Evolutionary conservation across 2,797 vertebrate species (phyloP).

Genomic region (Gallirallus australis): DNA sequence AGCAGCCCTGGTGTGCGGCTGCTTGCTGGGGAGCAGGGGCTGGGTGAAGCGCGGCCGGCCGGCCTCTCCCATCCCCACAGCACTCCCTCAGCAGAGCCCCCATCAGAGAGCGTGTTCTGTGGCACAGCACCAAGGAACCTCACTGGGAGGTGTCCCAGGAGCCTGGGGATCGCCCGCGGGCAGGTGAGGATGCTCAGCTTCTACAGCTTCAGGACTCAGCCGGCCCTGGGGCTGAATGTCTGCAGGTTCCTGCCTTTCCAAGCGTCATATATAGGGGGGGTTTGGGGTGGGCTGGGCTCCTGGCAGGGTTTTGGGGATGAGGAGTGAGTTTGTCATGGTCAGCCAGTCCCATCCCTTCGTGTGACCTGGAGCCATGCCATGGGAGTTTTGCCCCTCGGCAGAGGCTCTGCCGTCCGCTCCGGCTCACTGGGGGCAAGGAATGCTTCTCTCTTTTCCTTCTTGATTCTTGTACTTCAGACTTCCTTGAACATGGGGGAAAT

Average conservation of each 20-base stretch:
- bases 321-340: not conserved
- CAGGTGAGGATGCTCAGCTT: rapidly evolving
- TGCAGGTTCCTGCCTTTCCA: not conserved
- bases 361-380: not conserved
- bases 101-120: not conserved
- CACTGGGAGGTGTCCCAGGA: not conserved
- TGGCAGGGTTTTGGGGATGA: not conserved
- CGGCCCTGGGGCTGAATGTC: not conserved
- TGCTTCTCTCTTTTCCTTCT: slow-evolving; percentile 69
- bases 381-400: not conserved
- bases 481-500: slow-evolving; percentile 78
- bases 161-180: not conserved
- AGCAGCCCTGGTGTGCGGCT: not conserved
- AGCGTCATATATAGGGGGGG: not conserved
- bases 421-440: not conserved
- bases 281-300: rapidly evolving
- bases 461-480: slow-evolving; percentile 65
- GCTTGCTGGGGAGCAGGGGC: not conserved
- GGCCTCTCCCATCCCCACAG: not conserved
- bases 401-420: not conserved
- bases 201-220: not conserved
- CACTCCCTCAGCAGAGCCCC: not conserved
- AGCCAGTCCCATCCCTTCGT: rapidly evolving
- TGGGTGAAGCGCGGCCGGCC: rapidly evolving
- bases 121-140: not conserved